A percentile compares a stretch with the other conserved stretches of the same genome.
Evolutionary conservation across 2,113 vertebrate genomes (phyloP).

Genomic region (Sylvilagus bachmani): DNA sequence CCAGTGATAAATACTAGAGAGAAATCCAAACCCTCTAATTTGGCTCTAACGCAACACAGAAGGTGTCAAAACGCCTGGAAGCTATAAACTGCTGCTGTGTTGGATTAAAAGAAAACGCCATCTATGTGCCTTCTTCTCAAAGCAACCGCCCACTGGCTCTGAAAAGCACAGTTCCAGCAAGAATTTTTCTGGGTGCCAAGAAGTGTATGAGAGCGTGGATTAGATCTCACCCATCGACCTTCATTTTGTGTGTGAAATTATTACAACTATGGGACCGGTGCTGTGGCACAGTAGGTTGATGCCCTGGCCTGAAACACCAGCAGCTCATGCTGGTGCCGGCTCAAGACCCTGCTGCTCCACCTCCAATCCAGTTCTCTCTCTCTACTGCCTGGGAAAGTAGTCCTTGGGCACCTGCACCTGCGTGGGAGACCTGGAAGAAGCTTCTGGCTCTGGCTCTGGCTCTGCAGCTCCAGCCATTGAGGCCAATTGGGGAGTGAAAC

Average conservation of each 20-base stretch:
- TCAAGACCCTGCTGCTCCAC: too few relatives aligned
- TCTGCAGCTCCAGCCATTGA: too few relatives aligned
- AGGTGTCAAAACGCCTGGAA: conserved; percentile 55
- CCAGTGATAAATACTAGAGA: conserved; percentile 57
- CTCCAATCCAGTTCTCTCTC: too few relatives aligned
- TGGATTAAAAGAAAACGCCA: conserved; percentile 33
- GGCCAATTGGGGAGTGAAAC: too few relatives aligned
- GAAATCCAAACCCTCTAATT: conserved; percentile 62
- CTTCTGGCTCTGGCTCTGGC: too few relatives aligned
- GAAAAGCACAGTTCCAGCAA: conserved; percentile 47
- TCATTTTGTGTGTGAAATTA: conserved; percentile 37
- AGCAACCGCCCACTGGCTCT: neutral
- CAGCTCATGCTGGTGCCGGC: too few relatives aligned
- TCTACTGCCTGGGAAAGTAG: too few relatives aligned
- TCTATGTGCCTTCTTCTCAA: conserved; percentile 14
- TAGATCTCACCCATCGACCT: neutral
- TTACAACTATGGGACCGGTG: neutral
- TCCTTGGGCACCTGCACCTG: too few relatives aligned
- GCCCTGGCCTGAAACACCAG: too few relatives aligned
- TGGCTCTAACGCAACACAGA: conserved; percentile 42
- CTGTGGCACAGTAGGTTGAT: too few relatives aligned
- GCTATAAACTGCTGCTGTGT: neutral
- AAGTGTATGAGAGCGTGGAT: conserved; percentile 36
- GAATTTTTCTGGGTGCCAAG: conserved; percentile 23
- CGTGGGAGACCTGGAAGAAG: too few relatives aligned